Evolutionary conservation across 1,140 invertebrate species (phyloP), one percentile per base, ranked within the genome.

Genomic region (Zaprionus kolodkinae): DNA sequence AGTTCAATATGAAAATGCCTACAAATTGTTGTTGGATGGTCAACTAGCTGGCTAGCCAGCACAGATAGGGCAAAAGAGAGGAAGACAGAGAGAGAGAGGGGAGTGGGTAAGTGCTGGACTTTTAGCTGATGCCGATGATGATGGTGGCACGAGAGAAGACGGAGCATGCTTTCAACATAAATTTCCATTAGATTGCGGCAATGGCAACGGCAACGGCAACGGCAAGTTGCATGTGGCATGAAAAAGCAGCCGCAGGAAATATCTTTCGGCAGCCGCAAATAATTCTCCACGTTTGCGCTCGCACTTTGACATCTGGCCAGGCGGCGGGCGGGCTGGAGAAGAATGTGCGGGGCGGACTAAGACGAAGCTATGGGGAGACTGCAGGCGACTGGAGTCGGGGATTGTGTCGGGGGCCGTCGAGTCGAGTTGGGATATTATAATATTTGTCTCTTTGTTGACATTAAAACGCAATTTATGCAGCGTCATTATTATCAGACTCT

Each of bases 381-480:
- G 52, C 30, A 2, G 21, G 21, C 21, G 21, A 21, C 21, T 21
- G 21, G 21, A 21, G 21, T 21, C 21, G 21, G n/a, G 5, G n/a
- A 55, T 6, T 30, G 52, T 30, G 38, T 62, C 35, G 15, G 15
- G 54, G 59, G 35, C 57, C 38, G 48, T 38, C 15, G 50, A 43
- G 50, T 63, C 67, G 67, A 50, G 60, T 40, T 59, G 66, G 59
- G 59, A 80, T 88, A 88, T 88, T 87, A 88, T 81, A 88, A 89
- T 89, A 89, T 88, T 89, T 85, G 81, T 85, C 85, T 88, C 78
- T 89, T 78, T 87, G 85, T 89, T 89, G 85, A 89, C 84, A 88
- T 88, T 89, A 89, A 89, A 88, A 89, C 79, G 84, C 85, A 89
- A 89, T 88, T 89, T 88, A 89, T 88, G 84, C 85, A 89, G 80